These are phyloP conservation scores for Cotesia congregata DNA, from an alignment of 2,888 invertebrate genomes.

Conservation along the genomic window DNA sequence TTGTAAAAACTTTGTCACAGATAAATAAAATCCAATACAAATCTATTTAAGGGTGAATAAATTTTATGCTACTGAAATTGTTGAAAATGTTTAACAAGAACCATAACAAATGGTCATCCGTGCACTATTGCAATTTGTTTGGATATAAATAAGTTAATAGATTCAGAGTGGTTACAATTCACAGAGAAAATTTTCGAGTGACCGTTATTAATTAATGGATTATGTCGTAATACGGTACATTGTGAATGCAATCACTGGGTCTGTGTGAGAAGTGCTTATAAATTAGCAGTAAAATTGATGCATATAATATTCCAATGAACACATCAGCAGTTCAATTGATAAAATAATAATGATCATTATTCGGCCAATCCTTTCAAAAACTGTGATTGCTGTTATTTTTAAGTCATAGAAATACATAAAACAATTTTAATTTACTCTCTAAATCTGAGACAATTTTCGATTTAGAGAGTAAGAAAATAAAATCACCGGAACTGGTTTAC, in stretches of 20 bases:
- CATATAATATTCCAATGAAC: neutral
- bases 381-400: neutral
- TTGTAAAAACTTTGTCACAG: neutral
- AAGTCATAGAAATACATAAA: neutral
- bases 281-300: neutral
- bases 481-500: too few species aligned
- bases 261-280: neutral
- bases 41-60: too few species aligned
- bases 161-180: neutral
- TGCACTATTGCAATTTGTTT: neutral
- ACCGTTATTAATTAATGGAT: neutral
- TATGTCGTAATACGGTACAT: neutral
- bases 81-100: neutral
- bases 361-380: neutral
- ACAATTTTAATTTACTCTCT: neutral
- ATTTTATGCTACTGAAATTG: too few species aligned
- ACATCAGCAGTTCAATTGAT: neutral
- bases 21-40: too few species aligned
- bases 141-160: neutral
- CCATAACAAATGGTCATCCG: neutral
- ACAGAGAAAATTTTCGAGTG: neutral
- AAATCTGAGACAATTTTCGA: neutral
- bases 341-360: neutral
- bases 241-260: neutral
- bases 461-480: too few species aligned